Base-by-base conservation (phyloP, 2,888 invertebrate genomes). In the Leptopilina syphax region DNA sequence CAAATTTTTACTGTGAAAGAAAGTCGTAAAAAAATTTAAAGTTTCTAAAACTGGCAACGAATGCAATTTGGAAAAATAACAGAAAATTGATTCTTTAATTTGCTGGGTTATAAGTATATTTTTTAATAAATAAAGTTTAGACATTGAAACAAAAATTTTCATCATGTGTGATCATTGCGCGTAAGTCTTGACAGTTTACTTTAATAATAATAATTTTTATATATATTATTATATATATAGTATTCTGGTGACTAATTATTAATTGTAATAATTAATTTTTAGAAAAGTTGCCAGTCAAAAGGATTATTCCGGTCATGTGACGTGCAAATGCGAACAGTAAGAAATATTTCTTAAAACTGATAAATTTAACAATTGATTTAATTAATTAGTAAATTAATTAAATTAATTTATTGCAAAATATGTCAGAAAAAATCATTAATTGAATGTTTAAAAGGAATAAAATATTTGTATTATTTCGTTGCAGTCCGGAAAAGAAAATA, bases 281-380 rank as follows among this genome's bases (percentile, higher is more conserved):
- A 89, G 89, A 78, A 89, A 88, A 85, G 86, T 88, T 6, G 88
- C 87, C 65, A 65, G 78, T 54, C 89, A 89, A 78, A 90, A 89
- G 50, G 88, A 87, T 27, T 90, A 90, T 47, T 44, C 84, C 2
- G 89, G 89, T n/a, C 89, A 90, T 80, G 87, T 89, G 60, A 90
- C 89, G 10, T 90, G 89, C 78, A 86, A 85, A 83, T 90, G 89
- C 82, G 87, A 88, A 8, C 81, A 84, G 88, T 89, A 80, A 88
- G 88, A 84, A 77, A 47, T 9, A 57, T 79, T 34, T 47, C 9
- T 13, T 65, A 70, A 57, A 65, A 65, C 1, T 60, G 3, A 60
- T 60, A n/a, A 60, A 60, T 34, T 34, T 34, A 34, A 34, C 34
- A 65, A 27, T 65, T 24, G 10, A 24, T 24, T 24, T 6, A n/a